Base-by-base conservation (phyloP, 2,113 vertebrate genomes). In the Prionailurus bengalensis region DNA sequence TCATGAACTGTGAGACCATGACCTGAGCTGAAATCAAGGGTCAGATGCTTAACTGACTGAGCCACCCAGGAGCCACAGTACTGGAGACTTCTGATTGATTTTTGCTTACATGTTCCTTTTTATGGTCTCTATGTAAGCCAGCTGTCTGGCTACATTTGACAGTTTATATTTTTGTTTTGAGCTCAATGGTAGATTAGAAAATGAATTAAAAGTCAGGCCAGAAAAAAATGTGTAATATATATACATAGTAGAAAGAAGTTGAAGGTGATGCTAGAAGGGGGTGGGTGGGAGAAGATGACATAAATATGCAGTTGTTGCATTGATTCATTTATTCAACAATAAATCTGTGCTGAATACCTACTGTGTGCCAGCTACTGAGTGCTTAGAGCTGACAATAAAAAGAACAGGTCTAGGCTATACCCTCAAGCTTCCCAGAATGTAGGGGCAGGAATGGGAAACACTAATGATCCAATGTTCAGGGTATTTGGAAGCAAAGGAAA, bases 111-210 rank as follows among this genome's bases (percentile, higher is more conserved):
- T 53, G 25, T 71, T 71, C 65, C 78, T 89, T 70, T 74, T 39
- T 29, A 27, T 11, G 42, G 31, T 65, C 53, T 90, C 48, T 71
- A 0, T 51, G 31, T 36, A 82, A 90, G 48, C 61, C 79, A 79
- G 25, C 84, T 23, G 1, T 84, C 55, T 55, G 48, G 39, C 9
- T 90, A 65, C 55, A 80, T 39, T 87, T 33, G 27, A 88, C 23
- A 68, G n/a, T 83, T 93, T 87, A 48, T n/a, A 66, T 76, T 79
- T 91, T 92, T 91, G 36, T 87, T 87, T 84, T 76, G 55, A 53
- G 81, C 17, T 71, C 14, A 12, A 2, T 17, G 61, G 8, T 45
- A 82, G 61, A 61, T 65, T 70, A 70, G 58, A 79, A 53, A 58
- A 92, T 53, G 29, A 94, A 95, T 91, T 15, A 73, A 78, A 74